These are phyloP conservation scores for Trypoxylon attenuatum DNA, from an alignment of 2,888 invertebrate genomes.

Conservation along the genomic window DNA sequence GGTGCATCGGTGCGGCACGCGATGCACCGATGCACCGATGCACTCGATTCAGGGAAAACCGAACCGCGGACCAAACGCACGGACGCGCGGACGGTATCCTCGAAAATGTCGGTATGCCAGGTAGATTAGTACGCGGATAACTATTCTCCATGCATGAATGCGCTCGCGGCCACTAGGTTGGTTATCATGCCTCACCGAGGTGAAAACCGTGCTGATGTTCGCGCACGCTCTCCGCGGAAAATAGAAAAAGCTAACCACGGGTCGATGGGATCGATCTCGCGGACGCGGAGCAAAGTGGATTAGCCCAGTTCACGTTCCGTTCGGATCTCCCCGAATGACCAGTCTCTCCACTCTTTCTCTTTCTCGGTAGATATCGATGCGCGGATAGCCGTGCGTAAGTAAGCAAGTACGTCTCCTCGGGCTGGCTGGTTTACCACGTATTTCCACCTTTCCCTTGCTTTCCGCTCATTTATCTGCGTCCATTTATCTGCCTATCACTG, in stretches of 20 bases:
- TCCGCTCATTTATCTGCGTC: constrained; percentile 56
- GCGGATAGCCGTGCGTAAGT: constrained; percentile 32
- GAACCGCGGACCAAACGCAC: constrained; percentile 51
- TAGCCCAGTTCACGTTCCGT: constrained; percentile 39
- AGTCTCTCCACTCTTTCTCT: constrained; percentile 14
- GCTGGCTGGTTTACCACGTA: too few species aligned
- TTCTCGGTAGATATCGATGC: constrained; percentile 46
- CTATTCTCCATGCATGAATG: constrained; percentile 62
- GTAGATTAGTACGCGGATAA: constrained; percentile 60
- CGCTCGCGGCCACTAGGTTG: too few species aligned
- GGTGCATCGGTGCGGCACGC: constrained; percentile 45
- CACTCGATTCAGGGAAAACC: too few species aligned
- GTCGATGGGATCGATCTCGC: constrained; percentile 21
- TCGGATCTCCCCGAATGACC: constrained; percentile 22
- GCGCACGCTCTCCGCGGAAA: not conserved
- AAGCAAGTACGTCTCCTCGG: constrained; percentile 31
- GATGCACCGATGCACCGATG: constrained; percentile 47
- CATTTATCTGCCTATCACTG: constrained; percentile 57
- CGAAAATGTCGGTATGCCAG: constrained; percentile 30
- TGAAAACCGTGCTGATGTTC: too few species aligned
- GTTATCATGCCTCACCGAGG: too few species aligned
- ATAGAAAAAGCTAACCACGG: not conserved
- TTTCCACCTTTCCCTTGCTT: constrained; percentile 48
- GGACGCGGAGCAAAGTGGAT: constrained; percentile 25
- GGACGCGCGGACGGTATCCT: constrained; percentile 28